phyloP scores from a whole-genome alignment of 2,113 vertebrate species.

The Anthoscopus minutus region DNA sequence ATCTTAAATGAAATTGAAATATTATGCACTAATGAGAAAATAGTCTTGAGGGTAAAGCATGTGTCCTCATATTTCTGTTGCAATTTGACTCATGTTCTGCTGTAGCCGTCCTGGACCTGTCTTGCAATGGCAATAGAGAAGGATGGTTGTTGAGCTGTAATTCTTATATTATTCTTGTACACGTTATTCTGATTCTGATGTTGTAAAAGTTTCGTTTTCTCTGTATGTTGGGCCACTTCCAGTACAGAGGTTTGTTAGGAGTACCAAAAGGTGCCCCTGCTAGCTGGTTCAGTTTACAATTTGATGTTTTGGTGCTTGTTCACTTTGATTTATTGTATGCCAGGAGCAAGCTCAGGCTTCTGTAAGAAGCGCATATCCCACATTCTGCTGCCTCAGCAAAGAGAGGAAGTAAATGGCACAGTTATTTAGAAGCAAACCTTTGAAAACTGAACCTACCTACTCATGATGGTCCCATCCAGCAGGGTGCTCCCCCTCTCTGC shows the following conservation, averaged over 20 bases:
- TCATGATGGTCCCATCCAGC: neutral
- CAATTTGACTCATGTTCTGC: neutral
- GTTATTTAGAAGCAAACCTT: neutral
- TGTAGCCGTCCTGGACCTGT: neutral
- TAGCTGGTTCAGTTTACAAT: neutral
- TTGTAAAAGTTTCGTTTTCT: neutral
- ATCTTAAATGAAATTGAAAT: neutral
- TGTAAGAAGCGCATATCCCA: neutral
- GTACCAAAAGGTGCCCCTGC: neutral
- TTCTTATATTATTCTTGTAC: neutral
- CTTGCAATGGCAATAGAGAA: neutral
- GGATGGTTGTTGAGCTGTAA: neutral
- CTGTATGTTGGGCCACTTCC: neutral
- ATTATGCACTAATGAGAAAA: neutral
- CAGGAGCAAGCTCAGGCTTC: neutral
- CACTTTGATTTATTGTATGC: neutral
- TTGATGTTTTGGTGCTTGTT: neutral
- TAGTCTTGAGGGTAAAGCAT: neutral
- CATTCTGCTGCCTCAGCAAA: neutral
- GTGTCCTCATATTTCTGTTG: neutral
- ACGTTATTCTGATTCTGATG: neutral
- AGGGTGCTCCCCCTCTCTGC: neutral
- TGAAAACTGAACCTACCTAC: neutral
- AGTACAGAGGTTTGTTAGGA: neutral
- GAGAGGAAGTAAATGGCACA: neutral